Conservation (phyloP, 2,113 vertebrate genomes). For the Lagopus muta region DNA sequence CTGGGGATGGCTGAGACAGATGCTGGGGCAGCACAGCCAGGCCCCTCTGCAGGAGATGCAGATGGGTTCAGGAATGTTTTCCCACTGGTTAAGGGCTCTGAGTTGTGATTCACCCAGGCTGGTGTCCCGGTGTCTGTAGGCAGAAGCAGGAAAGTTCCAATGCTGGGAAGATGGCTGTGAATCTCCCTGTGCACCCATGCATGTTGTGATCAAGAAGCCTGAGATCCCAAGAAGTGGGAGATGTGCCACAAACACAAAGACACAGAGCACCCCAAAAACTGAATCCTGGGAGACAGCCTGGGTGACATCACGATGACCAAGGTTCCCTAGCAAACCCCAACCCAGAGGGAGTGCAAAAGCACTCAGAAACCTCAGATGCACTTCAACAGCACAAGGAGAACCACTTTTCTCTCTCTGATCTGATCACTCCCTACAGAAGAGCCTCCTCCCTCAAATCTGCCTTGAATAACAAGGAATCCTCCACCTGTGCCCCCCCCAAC, state of each 20-base stretch:
- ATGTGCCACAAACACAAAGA: background rate
- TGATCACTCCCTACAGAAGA: background rate
- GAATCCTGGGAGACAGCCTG: background rate
- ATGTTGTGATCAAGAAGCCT: background rate
- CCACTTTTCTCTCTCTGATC: background rate
- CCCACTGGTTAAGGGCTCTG: background rate
- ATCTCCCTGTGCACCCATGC: background rate
- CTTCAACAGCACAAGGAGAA: background rate
- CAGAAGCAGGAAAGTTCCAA: background rate
- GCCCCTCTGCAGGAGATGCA: background rate
- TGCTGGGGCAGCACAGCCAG: background rate
- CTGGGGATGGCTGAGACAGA: background rate
- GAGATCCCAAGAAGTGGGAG: background rate
- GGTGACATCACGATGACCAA: background rate
- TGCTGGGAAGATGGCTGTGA: background rate
- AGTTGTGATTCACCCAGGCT: background rate
- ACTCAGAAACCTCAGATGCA: background rate
- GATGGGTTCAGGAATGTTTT: background rate
- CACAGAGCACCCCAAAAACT: background rate
- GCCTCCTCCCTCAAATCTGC: background rate
- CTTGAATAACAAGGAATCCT: background rate
- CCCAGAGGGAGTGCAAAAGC: background rate
- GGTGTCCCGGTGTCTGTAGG: background rate
- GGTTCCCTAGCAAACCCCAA: background rate
- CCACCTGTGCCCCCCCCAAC: background rate